These are phyloP conservation scores for Catostylus mosaicus DNA, from an alignment of 30 jellyfish, hydroid and myxozoan genomes.

Conservation along the genomic window DNA sequence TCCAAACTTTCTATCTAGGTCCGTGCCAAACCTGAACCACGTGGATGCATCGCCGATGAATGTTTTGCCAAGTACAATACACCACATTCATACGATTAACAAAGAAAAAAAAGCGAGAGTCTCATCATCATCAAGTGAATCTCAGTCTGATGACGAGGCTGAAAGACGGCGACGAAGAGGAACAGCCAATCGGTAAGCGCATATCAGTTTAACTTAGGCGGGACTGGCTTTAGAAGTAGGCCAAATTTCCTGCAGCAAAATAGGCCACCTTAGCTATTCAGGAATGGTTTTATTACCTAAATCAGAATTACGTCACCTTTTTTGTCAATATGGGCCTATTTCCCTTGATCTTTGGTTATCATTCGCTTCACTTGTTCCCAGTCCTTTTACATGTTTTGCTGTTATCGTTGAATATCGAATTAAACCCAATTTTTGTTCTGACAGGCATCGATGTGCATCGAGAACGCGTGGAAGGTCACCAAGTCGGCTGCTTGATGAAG, in stretches of 20 bases:
- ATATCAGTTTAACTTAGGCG: no score
- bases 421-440: no score
- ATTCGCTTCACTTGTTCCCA: no score
- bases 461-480: constrained; percentile 15
- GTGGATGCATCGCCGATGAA: constrained; percentile 33
- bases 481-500: constrained; percentile 25
- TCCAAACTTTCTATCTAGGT: constrained; percentile 2
- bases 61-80: constrained; percentile 36
- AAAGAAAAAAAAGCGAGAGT: constrained; percentile 1
- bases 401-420: no score
- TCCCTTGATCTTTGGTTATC: no score
- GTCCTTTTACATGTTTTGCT: no score
- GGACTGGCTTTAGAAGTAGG: no score
- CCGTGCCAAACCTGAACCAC: constrained; percentile 35
- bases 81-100: constrained; percentile 62
- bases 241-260: no score
- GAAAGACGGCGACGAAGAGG: constrained; percentile 3
- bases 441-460: constrained; percentile 25
- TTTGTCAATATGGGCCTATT: no score
- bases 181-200: constrained; percentile 36
- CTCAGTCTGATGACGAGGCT: constrained; percentile 49
- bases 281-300: no score
- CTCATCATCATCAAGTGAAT: constrained; percentile 41
- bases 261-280: no score
- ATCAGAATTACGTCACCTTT: no score